Evolutionary conservation across 2,888 invertebrate genomes (phyloP).

Genomic region (Mactromeris polynyma): DNA sequence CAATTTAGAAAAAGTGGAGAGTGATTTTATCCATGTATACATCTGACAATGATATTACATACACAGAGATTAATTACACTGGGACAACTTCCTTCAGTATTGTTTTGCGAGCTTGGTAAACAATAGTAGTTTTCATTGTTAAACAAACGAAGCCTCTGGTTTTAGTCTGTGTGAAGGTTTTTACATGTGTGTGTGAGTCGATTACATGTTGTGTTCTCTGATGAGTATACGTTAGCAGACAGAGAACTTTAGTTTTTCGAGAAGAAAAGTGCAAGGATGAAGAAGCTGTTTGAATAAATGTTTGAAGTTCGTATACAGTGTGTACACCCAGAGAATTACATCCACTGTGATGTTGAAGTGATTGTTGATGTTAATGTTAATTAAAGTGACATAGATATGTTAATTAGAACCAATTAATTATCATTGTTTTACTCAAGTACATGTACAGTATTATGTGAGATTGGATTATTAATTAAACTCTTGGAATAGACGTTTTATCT

Average conservation of each 20-base stretch:
- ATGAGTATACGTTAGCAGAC: background rate
- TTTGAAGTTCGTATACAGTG: background rate
- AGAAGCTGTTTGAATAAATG: background rate
- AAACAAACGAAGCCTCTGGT: background rate
- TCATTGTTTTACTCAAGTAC: too few relatives aligned
- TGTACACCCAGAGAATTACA: background rate
- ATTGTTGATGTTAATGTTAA: too few relatives aligned
- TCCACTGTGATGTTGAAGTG: too few relatives aligned
- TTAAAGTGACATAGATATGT: too few relatives aligned
- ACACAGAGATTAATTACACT: slow-evolving; percentile 2
- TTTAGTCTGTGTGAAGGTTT: background rate
- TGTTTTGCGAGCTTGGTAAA: background rate
- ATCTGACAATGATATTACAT: background rate
- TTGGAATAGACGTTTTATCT: too few relatives aligned
- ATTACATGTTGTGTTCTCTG: background rate
- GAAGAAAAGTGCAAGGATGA: background rate
- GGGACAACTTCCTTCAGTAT: background rate
- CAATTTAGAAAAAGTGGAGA: background rate
- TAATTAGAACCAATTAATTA: too few relatives aligned
- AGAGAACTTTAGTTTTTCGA: background rate
- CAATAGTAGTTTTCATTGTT: background rate
- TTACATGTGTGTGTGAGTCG: background rate
- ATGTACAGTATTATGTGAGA: too few relatives aligned
- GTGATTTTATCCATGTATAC: background rate
- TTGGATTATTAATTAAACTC: too few relatives aligned